Base-by-base conservation (phyloP, 2,888 invertebrate genomes). In the Synergus gifuensis region DNA sequence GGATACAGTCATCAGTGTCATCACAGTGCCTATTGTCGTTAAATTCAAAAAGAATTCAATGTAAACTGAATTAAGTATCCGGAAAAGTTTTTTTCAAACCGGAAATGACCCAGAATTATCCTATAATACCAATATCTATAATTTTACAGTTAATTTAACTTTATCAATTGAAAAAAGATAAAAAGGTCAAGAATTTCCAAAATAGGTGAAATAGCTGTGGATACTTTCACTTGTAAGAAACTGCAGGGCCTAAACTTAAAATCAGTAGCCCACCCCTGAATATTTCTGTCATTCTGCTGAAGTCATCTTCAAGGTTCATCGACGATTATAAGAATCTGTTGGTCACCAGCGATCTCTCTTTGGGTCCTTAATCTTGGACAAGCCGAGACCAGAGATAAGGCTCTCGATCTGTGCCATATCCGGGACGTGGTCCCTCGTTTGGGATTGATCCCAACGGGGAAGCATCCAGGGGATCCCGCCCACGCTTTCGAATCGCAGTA, bases 381-480 rank as follows among this genome's bases (percentile, higher is more conserved):
- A 44, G 18, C 67, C 44, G 42, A 67, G n/a, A 44, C 44, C n/a
- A 11, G 5, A 67, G 67, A 67, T 67, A 67, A 44, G 40, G 40
- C 44, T 67, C n/a, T 67, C 44, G 44, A 67, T 44, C 67, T 67
- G 7, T 46, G 44, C 67, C 67, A 67, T n/a, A 67, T 67, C 42
- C 67, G 67, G 67, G 67, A 67, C 18, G 18, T 44, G 44, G 11
- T 67, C 44, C 18, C 18, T 67, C 22, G 12, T 67, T 67, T 12
- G 67, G 22, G 44, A 67, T 44, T 44, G 67, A 67, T 67, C 67
- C 42, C 44, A 67, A 67, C 67, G 44, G 66, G 66, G 66, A 66
- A 66, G 9, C 42, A 18, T 40, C 11, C 44, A 44, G 66, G 44
- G 66, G 66, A 66, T 66, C 44, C 66, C 64, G 42, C 64, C 36